Conservation (phyloP, 92 coral and sea anemone genomes). For the Anthopleura xanthogrammica region DNA sequence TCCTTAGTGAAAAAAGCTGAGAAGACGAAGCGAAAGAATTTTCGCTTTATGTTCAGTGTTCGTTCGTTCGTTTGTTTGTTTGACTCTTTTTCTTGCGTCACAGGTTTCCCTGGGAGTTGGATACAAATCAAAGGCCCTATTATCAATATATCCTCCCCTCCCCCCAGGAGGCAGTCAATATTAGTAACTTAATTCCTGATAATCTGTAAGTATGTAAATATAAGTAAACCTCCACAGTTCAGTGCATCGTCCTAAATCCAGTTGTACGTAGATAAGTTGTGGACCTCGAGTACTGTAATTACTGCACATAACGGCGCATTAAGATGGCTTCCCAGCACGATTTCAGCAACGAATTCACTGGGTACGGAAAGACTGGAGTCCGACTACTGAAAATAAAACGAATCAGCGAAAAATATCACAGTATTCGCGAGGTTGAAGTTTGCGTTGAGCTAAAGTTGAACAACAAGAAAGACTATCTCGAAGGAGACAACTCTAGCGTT, state of each 20-base stretch:
- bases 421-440: conserved; percentile 73
- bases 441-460: conserved; percentile 65
- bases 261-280: neutral
- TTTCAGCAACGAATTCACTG: conserved; percentile 39
- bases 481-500: conserved; percentile 62
- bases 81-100: too few relatives aligned
- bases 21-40: too few relatives aligned
- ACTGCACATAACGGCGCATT: neutral
- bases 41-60: too few relatives aligned
- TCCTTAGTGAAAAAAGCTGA: too few relatives aligned
- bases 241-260: neutral
- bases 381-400: conserved; percentile 77
- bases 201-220: too few relatives aligned
- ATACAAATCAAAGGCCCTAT: too few relatives aligned
- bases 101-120: too few relatives aligned
- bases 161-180: too few relatives aligned
- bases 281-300: neutral
- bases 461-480: conserved; percentile 50
- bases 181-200: neutral
- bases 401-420: conserved; percentile 57
- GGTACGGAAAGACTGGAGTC: conserved; percentile 80
- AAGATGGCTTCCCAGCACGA: neutral
- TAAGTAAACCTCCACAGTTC: neutral
- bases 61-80: too few relatives aligned
- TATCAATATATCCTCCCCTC: too few relatives aligned